Percentiles rank a stretch among this genome's conserved stretches.
Conservation (phyloP, 2,888 invertebrate genomes). For the Entomobrya proxima region DNA sequence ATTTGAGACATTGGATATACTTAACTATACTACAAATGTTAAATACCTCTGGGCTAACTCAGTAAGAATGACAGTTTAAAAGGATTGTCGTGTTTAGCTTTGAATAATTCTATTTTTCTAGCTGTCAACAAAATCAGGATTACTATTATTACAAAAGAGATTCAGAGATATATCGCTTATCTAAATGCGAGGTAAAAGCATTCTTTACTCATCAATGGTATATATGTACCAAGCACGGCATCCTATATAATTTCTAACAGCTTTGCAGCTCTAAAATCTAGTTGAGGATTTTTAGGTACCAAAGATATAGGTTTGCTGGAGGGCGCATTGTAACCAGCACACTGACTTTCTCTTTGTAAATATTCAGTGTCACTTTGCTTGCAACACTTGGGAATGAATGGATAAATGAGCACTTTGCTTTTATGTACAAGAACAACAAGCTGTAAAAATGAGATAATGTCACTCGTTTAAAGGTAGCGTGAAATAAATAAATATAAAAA, state of each 20-base stretch:
- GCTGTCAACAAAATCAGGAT: background rate
- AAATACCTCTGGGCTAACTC: too few species aligned
- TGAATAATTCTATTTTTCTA: background rate
- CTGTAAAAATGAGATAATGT: conserved; percentile 44
- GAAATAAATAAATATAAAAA: background rate
- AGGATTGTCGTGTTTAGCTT: background rate
- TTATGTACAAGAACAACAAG: background rate
- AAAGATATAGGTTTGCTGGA: too few species aligned
- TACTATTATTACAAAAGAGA: background rate
- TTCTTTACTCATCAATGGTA: too few species aligned
- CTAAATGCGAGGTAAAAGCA: too few species aligned
- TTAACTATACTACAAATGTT: too few species aligned
- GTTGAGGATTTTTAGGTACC: too few species aligned
- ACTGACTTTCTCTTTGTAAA: background rate
- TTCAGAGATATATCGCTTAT: too few species aligned
- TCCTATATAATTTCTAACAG: too few species aligned
- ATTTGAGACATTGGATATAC: too few species aligned
- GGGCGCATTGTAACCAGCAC: background rate
- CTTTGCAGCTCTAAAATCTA: too few species aligned
- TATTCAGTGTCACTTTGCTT: too few species aligned
- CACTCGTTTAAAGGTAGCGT: background rate
- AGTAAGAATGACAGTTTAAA: background rate
- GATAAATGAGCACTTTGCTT: background rate
- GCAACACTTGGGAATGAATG: background rate
- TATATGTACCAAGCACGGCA: too few species aligned